Evolutionary conservation across 2,797 vertebrate species (phyloP).

Genomic region (Muscicapa striata): DNA sequence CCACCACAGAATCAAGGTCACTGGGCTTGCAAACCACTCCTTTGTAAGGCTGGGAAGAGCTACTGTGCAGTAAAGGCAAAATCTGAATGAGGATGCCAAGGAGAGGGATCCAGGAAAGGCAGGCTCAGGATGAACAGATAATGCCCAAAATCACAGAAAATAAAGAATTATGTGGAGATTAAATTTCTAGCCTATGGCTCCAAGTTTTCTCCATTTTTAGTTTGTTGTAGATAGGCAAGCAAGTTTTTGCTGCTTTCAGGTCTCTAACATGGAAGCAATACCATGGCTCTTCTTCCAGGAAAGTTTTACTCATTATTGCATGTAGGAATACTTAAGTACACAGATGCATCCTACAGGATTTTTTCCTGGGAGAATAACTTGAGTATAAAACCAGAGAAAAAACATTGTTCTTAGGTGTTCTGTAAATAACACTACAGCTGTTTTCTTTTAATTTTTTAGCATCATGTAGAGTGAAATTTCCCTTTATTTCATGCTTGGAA

Average conservation of each 20-base stretch:
- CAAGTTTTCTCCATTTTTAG: neutral
- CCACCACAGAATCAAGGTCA: neutral
- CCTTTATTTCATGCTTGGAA: neutral
- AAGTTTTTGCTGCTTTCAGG: neutral
- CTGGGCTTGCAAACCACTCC: neutral
- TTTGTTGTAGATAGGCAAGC: neutral
- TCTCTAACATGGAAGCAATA: neutral
- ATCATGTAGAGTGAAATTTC: neutral
- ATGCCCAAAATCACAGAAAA: neutral
- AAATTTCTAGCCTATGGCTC: neutral
- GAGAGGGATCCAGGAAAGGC: neutral
- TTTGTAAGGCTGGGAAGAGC: neutral
- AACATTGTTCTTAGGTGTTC: fast-evolving
- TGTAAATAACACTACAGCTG: neutral
- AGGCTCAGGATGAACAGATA: neutral
- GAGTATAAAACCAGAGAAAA: neutral
- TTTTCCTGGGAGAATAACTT: neutral
- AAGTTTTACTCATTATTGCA: neutral
- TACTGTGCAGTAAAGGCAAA: neutral
- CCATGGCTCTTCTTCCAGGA: neutral
- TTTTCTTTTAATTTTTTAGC: neutral
- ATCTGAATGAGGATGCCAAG: neutral
- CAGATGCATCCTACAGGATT: fast-evolving
- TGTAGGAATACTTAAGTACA: neutral
- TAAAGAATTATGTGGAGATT: neutral